These are phyloP conservation scores for Peromyscus californicus DNA, from an alignment of 2,113 vertebrate genomes.

Conservation along the genomic window DNA sequence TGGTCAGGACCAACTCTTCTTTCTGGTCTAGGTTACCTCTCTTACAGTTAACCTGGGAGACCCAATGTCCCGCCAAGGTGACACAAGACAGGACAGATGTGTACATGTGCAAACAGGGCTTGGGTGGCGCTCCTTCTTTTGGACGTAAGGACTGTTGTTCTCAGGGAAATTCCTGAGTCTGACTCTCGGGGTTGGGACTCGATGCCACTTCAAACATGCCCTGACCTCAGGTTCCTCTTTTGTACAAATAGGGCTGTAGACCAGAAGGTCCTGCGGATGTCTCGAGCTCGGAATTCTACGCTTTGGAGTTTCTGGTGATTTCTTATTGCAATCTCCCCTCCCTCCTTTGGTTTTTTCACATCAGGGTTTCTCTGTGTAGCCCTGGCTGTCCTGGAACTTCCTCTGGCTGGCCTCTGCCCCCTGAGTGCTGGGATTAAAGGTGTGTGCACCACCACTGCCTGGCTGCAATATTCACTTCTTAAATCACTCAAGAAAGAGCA, in stretches of 20 bases:
- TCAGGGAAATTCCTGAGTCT: background rate
- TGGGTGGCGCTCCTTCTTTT: background rate
- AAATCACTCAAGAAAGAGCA: slow-evolving; percentile 43
- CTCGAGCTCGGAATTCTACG: background rate
- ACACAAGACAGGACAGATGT: too few relatives aligned
- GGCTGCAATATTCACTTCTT: background rate
- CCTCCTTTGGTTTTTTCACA: background rate
- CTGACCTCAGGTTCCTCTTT: background rate
- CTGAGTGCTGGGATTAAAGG: background rate
- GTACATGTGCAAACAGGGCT: accelerated
- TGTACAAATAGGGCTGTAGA: background rate
- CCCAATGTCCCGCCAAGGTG: background rate
- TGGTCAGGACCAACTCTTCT: background rate
- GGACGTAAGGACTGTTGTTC: background rate
- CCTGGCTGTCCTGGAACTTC: background rate
- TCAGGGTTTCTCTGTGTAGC: background rate
- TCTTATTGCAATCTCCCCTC: background rate
- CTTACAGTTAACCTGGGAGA: background rate
- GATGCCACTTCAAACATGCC: background rate
- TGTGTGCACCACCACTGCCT: background rate
- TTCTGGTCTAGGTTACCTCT: background rate
- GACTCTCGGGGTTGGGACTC: background rate
- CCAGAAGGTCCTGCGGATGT: background rate
- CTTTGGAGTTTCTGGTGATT: background rate
- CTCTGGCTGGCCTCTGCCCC: background rate